phyloP scores from a whole-genome alignment of 2,797 vertebrate genomes.

The Falco cherrug region DNA sequence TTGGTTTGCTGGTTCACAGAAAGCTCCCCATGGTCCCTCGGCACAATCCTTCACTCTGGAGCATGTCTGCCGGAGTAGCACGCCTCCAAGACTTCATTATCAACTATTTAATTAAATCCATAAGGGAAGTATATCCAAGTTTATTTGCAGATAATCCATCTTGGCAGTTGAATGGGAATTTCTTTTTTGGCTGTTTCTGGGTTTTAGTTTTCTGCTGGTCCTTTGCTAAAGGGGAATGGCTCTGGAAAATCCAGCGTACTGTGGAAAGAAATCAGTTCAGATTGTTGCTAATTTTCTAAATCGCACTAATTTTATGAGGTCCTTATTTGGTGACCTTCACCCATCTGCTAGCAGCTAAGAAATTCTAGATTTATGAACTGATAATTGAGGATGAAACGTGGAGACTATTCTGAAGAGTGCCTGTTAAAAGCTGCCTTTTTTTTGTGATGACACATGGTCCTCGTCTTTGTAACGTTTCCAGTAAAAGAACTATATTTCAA shows the following conservation, averaged over 20 bases:
- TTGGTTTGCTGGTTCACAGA: no score
- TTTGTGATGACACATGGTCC: background rate
- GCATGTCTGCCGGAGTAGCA: no score
- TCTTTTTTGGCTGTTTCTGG: background rate
- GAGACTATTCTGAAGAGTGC: background rate
- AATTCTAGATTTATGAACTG: slow-evolving; percentile 21
- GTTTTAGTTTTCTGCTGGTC: background rate
- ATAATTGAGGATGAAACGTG: slow-evolving; percentile 3
- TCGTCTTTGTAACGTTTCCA: background rate
- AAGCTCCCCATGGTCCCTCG: no score
- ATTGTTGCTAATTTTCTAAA: slow-evolving; percentile 7
- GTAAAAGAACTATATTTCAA: background rate
- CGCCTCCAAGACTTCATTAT: background rate
- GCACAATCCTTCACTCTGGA: no score
- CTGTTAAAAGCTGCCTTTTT: background rate
- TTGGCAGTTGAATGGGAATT: background rate
- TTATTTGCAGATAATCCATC: background rate
- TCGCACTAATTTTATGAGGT: background rate
- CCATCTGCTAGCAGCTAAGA: background rate
- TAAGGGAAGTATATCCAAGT: background rate
- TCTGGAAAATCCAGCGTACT: background rate
- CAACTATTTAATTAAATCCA: background rate
- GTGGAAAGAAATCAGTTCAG: background rate
- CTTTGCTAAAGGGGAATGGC: background rate
- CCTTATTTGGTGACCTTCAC: background rate